Conservation (phyloP, 1,140 invertebrate species). For the Drosophila carrolli region DNA sequence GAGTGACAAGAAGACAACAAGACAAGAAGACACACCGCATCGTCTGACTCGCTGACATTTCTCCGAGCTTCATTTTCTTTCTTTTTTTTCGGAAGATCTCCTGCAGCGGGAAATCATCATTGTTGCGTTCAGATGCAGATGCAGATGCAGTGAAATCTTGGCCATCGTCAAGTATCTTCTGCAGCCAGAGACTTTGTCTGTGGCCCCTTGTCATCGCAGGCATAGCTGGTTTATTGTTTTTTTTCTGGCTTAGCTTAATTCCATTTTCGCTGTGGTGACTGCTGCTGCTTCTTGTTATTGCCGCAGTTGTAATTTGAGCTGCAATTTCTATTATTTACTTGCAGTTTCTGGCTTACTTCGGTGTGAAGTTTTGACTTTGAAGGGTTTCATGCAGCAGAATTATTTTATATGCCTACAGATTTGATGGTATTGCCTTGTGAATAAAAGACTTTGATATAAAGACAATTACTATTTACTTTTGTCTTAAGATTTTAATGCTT, state of each 20-base stretch:
- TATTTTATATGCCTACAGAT: too few relatives aligned
- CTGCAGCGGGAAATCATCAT: slow-evolving; percentile 70
- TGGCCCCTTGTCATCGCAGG: slow-evolving; percentile 46
- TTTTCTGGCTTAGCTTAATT: slow-evolving; percentile 55
- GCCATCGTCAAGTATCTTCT: slow-evolving; percentile 36
- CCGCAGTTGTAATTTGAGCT: slow-evolving; percentile 48
- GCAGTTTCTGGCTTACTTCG: slow-evolving; percentile 69
- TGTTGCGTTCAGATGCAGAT: slow-evolving; percentile 49
- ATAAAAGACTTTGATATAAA: too few relatives aligned
- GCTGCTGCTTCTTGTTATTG: slow-evolving; percentile 24
- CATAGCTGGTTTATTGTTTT: slow-evolving; percentile 74
- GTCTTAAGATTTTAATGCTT: too few relatives aligned
- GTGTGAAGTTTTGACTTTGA: slow-evolving; percentile 56
- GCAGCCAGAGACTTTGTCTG: slow-evolving; percentile 10
- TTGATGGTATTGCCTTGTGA: too few relatives aligned
- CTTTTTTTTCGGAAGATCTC: slow-evolving; percentile 73
- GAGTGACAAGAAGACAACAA: slow-evolving; percentile 52
- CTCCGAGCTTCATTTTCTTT: slow-evolving; percentile 27
- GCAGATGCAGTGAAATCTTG: slow-evolving; percentile 70
- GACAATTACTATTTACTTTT: too few relatives aligned
- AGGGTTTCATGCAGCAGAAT: slow-evolving; percentile 1
- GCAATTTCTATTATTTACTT: slow-evolving; percentile 79
- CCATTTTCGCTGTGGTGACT: slow-evolving; percentile 33
- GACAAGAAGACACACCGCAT: slow-evolving; percentile 8
- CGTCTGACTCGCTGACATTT: slow-evolving; percentile 57